Conservation (phyloP, 2,888 invertebrate species). For the Sussaba pulchella region DNA sequence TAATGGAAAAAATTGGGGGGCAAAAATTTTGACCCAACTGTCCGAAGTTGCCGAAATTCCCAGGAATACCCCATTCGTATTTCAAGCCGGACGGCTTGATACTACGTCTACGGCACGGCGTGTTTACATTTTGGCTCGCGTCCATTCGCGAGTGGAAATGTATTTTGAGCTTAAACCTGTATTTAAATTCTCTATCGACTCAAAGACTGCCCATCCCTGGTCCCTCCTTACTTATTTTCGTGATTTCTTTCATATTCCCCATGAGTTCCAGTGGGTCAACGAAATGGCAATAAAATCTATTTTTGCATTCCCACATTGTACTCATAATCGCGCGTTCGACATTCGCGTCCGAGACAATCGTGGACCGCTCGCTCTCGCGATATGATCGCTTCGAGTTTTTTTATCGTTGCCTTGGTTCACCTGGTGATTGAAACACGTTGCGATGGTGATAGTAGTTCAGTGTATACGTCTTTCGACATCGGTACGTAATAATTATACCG, state of each 20-base stretch:
- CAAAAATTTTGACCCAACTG: too few relatives aligned
- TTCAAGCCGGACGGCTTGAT: too few relatives aligned
- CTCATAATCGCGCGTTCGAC: slow-evolving; percentile 23
- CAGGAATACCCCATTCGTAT: too few relatives aligned
- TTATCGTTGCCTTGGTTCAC: slow-evolving; percentile 22
- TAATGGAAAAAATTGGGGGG: too few relatives aligned
- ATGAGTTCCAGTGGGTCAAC: slow-evolving; percentile 34
- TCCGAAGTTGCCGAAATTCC: too few relatives aligned
- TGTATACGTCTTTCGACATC: slow-evolving; percentile 16
- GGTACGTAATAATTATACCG: slow-evolving; percentile 22
- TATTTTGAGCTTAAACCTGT: too few relatives aligned
- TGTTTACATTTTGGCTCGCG: too few relatives aligned
- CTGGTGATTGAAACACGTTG: slow-evolving; percentile 19
- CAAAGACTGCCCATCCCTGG: too few relatives aligned
- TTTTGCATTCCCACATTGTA: slow-evolving; percentile 42
- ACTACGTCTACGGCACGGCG: too few relatives aligned
- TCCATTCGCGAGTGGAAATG: too few relatives aligned
- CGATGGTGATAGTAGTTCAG: slow-evolving; percentile 23
- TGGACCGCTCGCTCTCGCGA: slow-evolving; percentile 18
- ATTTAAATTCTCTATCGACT: too few relatives aligned
- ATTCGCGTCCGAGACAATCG: slow-evolving; percentile 30
- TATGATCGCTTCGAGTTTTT: slow-evolving; percentile 32
- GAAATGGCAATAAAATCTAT: slow-evolving; percentile 58
- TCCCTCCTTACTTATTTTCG: slow-evolving; percentile 1
- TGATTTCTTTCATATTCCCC: slow-evolving; percentile 5